Percentiles rank a stretch among this genome's conserved stretches.
Conservation (phyloP, 35 echinoderm and acorn worm species). For the Patiria miniata region DNA sequence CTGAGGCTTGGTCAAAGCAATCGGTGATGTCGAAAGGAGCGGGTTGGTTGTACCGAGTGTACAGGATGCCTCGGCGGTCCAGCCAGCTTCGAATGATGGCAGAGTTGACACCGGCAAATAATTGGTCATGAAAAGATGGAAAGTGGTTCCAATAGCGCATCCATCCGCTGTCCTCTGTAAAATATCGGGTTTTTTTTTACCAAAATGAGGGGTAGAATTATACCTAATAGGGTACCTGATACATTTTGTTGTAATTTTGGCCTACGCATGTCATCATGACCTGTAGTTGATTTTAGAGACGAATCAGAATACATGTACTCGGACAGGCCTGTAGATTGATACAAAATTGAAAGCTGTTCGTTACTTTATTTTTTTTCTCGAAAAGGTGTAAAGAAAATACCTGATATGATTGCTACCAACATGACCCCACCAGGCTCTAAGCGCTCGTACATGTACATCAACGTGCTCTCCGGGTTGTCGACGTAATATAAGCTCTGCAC, state of each 20-base stretch:
- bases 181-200: neutral
- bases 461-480: slow-evolving; percentile 13
- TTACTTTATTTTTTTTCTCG: too few species aligned
- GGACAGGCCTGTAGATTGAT: too few species aligned
- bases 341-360: too few species aligned
- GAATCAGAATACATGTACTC: too few species aligned
- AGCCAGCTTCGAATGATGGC: slow-evolving; percentile 23
- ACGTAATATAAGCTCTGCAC: slow-evolving; percentile 72
- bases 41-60: neutral
- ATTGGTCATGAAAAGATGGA: slow-evolving; percentile 23
- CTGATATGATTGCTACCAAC: too few species aligned
- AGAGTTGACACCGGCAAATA: neutral
- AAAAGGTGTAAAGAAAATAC: neutral
- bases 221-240: too few species aligned
- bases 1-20: slow-evolving; percentile 43
- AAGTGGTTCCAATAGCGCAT: slow-evolving; percentile 46
- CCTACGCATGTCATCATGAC: too few species aligned
- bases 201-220: too few species aligned
- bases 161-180: slow-evolving; percentile 42
- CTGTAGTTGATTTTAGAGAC: too few species aligned
- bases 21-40: slow-evolving; percentile 50
- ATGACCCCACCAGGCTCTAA: slow-evolving; percentile 43
- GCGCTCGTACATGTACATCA: slow-evolving; percentile 37
- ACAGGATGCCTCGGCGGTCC: neutral
- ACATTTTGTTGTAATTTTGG: too few species aligned